Evolutionary conservation across 2,113 vertebrate species (phyloP).

Genomic region (Hippocampus abdominalis): DNA sequence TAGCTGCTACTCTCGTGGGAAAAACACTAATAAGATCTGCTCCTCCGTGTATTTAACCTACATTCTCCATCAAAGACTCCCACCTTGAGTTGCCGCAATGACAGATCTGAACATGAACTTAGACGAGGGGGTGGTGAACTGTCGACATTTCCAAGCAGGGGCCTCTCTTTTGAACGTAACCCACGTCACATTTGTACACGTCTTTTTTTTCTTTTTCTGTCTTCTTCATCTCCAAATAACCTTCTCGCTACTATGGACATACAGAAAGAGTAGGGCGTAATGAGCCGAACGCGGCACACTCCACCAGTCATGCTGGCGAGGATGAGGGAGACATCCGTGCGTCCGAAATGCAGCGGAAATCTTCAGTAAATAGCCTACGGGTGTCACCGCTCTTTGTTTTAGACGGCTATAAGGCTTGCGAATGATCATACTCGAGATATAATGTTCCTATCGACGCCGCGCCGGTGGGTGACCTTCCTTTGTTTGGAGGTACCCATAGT

Average conservation of each 20-base stretch:
- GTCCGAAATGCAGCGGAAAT: constrained; percentile 1
- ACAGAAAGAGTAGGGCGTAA: constrained; percentile 8
- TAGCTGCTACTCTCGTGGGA: constrained; percentile 57
- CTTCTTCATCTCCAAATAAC: constrained; percentile 18
- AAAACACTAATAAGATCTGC: constrained; percentile 64
- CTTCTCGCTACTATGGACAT: constrained; percentile 1
- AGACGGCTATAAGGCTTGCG: constrained; percentile 32
- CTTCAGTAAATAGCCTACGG: constrained; percentile 1
- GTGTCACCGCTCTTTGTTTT: constrained; percentile 32
- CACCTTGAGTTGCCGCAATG: constrained; percentile 43
- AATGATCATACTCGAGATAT: constrained; percentile 41
- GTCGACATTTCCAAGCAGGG: constrained; percentile 25
- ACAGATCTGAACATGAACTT: constrained; percentile 49
- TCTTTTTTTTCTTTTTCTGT: constrained; percentile 4
- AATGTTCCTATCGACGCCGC: constrained; percentile 33
- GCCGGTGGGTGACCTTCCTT: constrained; percentile 58
- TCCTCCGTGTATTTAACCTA: constrained; percentile 75
- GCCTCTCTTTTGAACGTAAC: constrained; percentile 27
- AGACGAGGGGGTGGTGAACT: constrained; percentile 35
- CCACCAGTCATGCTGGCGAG: constrained; percentile 6
- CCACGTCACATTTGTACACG: constrained; percentile 6
- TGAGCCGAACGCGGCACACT: not conserved
- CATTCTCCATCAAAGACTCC: constrained; percentile 68
- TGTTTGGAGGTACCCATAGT: constrained; percentile 39
- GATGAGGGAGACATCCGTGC: constrained; percentile 3